These are phyloP conservation scores for Drosophila limbata DNA, from an alignment of 2,888 invertebrate genomes.

Conservation along the genomic window DNA sequence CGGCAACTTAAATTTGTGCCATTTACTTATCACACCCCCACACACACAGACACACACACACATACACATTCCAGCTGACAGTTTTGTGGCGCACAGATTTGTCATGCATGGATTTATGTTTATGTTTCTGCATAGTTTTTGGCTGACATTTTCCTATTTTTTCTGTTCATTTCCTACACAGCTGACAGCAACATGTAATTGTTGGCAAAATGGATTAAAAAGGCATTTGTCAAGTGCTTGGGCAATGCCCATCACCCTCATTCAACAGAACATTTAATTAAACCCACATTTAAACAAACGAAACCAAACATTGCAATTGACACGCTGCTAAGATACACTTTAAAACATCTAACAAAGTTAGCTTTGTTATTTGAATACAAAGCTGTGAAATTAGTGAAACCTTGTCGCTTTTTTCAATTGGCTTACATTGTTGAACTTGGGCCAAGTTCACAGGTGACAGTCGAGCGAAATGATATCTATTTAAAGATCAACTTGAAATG, in stretches of 20 bases:
- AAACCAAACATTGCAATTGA: background rate
- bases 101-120: conserved; percentile 78
- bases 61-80: conserved; percentile 55
- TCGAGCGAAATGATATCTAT: background rate
- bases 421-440: background rate
- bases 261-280: conserved; percentile 48
- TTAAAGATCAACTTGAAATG: background rate
- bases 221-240: conserved; percentile 72
- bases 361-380: background rate
- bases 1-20: conserved; percentile 72
- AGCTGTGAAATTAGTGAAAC: background rate
- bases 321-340: conserved; percentile 16
- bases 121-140: conserved; percentile 65
- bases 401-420: background rate
- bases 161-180: conserved; percentile 33
- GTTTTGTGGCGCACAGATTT: conserved; percentile 74
- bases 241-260: conserved; percentile 26
- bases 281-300: conserved; percentile 39
- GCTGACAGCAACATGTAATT: conserved; percentile 69
- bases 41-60: conserved; percentile 30
- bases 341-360: background rate
- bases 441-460: background rate
- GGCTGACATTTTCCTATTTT: conserved; percentile 29
- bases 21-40: conserved; percentile 70
- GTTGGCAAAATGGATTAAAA: conserved; percentile 75